A percentile compares a stretch with the other conserved stretches of the same genome.
phyloP scores from a whole-genome alignment of 1,140 invertebrate species.

The Orussus abietinus region DNA sequence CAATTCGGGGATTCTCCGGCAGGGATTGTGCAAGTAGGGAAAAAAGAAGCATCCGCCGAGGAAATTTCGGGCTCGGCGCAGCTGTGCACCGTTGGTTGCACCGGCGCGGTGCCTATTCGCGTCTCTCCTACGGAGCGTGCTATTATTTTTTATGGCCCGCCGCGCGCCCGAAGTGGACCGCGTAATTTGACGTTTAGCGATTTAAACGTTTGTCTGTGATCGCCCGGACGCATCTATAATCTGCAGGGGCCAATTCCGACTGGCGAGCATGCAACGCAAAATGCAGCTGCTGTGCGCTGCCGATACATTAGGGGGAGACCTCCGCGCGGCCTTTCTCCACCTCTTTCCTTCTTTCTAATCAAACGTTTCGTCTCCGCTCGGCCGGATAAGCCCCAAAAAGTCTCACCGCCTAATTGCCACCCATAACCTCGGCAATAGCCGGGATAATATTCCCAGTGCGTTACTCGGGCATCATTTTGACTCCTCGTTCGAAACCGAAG shows the following conservation, averaged over 20 bases:
- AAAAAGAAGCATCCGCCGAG: no score
- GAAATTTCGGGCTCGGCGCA: no score
- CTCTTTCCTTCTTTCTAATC: constrained; percentile 2
- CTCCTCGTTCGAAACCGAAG: no score
- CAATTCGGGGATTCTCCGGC: no score
- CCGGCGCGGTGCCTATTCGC: constrained; percentile 24
- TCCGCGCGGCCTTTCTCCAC: not conserved
- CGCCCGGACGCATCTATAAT: constrained; percentile 46
- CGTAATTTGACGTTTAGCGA: constrained; percentile 50
- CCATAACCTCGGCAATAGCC: no score
- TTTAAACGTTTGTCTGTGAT: constrained; percentile 50
- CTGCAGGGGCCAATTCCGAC: constrained; percentile 25
- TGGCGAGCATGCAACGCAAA: constrained; percentile 30
- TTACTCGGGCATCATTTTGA: no score
- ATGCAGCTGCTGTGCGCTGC: constrained; percentile 37
- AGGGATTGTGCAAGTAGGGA: no score
- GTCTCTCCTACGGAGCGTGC: constrained; percentile 33
- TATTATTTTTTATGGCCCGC: constrained; percentile 42
- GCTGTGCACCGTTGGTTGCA: no score
- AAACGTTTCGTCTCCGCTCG: not conserved
- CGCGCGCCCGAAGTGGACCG: constrained; percentile 22
- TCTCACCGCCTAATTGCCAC: no score
- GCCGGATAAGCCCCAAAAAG: no score
- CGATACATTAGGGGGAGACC: not conserved
- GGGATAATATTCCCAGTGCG: no score